Conservation (phyloP, 2,113 vertebrate genomes). For the Ahaetulla prasina region DNA sequence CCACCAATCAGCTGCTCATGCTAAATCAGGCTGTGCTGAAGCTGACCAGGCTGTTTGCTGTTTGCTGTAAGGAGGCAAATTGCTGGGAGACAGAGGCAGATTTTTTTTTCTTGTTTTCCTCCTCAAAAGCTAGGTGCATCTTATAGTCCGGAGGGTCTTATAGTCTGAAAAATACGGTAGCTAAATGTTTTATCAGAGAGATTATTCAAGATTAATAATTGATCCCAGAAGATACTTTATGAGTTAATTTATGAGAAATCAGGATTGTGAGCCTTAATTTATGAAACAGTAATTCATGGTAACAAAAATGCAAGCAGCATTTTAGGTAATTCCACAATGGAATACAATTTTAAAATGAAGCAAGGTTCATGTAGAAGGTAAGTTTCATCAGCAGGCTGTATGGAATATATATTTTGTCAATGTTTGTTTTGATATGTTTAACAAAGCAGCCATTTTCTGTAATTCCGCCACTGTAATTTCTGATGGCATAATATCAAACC, state of each 20-base stretch:
- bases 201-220: background rate
- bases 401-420: background rate
- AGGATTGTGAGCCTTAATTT: background rate
- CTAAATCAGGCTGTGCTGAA: too few relatives aligned
- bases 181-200: background rate
- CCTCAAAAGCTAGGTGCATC: too few relatives aligned
- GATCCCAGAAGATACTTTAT: background rate
- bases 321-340: background rate
- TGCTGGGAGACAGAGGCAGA: too few relatives aligned
- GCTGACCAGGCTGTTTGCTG: too few relatives aligned
- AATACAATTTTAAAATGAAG: background rate
- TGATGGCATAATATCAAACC: background rate
- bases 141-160: too few relatives aligned
- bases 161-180: too few relatives aligned
- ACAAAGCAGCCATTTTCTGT: background rate
- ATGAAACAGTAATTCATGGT: background rate
- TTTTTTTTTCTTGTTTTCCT: too few relatives aligned
- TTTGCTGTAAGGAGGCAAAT: too few relatives aligned
- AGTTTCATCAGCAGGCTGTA: background rate
- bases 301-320: background rate
- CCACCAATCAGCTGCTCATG: too few relatives aligned
- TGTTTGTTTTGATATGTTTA: background rate
- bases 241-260: background rate
- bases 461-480: background rate
- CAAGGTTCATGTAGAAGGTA: background rate